Base-by-base conservation (phyloP, 2,797 vertebrate species). In the Sciaenops ocellatus region DNA sequence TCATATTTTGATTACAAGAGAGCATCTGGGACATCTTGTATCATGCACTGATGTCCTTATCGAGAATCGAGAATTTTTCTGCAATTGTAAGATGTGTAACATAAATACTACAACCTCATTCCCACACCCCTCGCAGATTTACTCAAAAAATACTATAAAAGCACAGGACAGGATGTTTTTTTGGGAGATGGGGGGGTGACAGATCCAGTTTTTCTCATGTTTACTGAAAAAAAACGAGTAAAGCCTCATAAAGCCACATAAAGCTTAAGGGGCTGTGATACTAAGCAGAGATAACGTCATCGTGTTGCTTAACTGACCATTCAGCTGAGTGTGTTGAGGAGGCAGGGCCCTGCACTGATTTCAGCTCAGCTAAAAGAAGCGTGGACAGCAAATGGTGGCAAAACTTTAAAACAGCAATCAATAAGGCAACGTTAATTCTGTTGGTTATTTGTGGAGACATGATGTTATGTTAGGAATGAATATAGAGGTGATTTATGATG, bases 241-340 rank as follows among this genome's bases (percentile, higher is more conserved):
- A 85, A 90, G 67, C 85, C 79, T 54, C 11, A 48, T 66, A 83
- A 80, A 82, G 87, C 84, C 87, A 91, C 85, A 73, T 76, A 54
- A 74, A 83, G 86, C 90, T 90, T 75, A 79, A 57, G 67, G 73
- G 77, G 61, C 79, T 81, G 85, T 65, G 89, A 90, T 90, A 82
- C 82, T 88, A 85, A 90, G 77, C 83, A 85, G 84, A 90, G 91
- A 90, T 92, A 90, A 93, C 88, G 88, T 93, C 90, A 92, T 91
- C 74, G 66, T 85, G 75, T 83, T 90, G 85, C 87, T 88, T 84
- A 86, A 80, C 89, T 87, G 89, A 91, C 89, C 89, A 62, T 86
- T 89, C 77, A 80, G 76, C 85, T 72, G 80, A 78, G 83, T 63
- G 76, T 81, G 83, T 73, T 48, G 79, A 82, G 78, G 82, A 90